A percentile compares a stretch with the other conserved stretches of the same genome.
phyloP scores from a whole-genome alignment of 2,113 vertebrate genomes.

The Hepsetus odoe region DNA sequence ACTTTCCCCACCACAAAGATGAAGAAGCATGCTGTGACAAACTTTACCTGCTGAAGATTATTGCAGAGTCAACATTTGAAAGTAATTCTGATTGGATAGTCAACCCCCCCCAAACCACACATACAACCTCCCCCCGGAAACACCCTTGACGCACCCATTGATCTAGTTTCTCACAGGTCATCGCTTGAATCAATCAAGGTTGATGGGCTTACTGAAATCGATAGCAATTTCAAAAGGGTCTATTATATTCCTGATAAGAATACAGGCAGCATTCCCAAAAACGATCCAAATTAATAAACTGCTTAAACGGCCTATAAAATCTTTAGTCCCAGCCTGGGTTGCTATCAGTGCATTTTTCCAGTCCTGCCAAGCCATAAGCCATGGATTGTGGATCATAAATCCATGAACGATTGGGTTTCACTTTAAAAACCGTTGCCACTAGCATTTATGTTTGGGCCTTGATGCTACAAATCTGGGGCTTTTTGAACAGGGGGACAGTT shows the following conservation, averaged over 20 bases:
- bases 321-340: not conserved
- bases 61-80: constrained; percentile 6
- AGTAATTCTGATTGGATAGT: constrained; percentile 32
- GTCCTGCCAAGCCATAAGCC: not conserved
- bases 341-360: not conserved
- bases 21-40: not conserved
- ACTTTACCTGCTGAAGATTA: constrained; percentile 21
- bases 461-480: not conserved
- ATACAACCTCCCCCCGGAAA: no score
- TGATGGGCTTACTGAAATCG: constrained; percentile 39
- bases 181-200: constrained; percentile 35
- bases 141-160: constrained; percentile 38
- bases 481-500: not conserved
- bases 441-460: not conserved
- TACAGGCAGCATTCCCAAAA: constrained; percentile 9
- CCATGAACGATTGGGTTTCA: not conserved
- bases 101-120: constrained; percentile 17
- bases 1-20: not conserved
- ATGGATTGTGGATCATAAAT: constrained; percentile 4
- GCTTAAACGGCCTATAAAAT: constrained; percentile 14
- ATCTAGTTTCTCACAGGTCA: constrained; percentile 40
- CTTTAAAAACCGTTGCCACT: not conserved
- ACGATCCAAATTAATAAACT: constrained; percentile 24
- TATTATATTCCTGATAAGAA: constrained; percentile 41
- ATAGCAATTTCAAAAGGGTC: constrained; percentile 39